phyloP scores from a whole-genome alignment of 2,113 vertebrate genomes.

The Ptyas mucosa region DNA sequence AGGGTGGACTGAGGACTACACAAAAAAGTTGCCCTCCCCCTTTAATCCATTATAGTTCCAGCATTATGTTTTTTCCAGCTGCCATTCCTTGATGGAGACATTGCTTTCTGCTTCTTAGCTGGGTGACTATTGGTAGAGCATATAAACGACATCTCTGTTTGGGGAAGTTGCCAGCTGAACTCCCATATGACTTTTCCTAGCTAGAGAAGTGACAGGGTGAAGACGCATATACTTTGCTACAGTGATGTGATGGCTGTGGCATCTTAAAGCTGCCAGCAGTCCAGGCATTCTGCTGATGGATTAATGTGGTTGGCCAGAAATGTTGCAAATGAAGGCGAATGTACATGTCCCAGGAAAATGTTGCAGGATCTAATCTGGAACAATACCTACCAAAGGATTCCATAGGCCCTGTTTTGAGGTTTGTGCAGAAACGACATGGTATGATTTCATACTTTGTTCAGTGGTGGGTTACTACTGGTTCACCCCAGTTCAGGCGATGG shows the following conservation, averaged over 20 bases:
- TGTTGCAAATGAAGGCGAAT: background rate
- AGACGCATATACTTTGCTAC: background rate
- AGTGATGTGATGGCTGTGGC: background rate
- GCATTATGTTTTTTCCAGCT: background rate
- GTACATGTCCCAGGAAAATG: background rate
- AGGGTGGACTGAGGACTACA: background rate
- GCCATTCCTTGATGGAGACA: background rate
- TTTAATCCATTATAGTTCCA: background rate
- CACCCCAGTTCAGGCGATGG: no score
- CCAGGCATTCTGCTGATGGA: background rate
- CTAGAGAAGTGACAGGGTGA: background rate
- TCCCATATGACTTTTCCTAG: background rate
- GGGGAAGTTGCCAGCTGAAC: background rate
- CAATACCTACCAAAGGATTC: background rate
- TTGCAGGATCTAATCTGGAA: background rate
- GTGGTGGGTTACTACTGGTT: no score
- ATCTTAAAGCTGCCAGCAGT: background rate
- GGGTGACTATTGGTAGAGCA: background rate
- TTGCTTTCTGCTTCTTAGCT: background rate
- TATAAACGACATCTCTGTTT: background rate
- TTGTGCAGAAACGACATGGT: background rate
- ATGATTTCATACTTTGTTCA: background rate
- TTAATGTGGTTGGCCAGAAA: background rate
- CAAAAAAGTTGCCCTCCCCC: background rate
- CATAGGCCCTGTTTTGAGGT: background rate